A percentile compares a stretch with the other conserved stretches of the same genome.
These are phyloP conservation scores for Miniopterus natalensis DNA, from an alignment of 2,113 vertebrate species.

Conservation along the genomic window DNA sequence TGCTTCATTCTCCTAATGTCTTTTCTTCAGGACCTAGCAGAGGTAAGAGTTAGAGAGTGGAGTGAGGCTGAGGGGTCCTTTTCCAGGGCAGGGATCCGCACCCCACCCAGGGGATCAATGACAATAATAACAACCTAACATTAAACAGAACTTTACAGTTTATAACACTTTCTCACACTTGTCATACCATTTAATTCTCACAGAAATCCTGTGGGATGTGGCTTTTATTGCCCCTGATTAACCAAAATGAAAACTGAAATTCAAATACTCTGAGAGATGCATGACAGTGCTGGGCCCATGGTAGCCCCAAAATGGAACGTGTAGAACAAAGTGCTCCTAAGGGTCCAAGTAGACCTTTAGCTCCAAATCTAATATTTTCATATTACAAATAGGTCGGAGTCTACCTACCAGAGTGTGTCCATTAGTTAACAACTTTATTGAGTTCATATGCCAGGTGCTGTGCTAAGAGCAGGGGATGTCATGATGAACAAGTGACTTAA, in stretches of 20 bases:
- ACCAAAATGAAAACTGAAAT: constrained; percentile 59
- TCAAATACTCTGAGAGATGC: constrained; percentile 25
- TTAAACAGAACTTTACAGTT: constrained; percentile 37
- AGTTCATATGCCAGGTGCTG: background rate
- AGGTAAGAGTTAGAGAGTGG: background rate
- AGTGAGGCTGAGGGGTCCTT: background rate
- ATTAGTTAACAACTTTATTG: constrained; percentile 19
- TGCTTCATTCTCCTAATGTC: constrained; percentile 37
- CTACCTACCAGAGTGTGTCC: background rate
- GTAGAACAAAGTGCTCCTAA: background rate
- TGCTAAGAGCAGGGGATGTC: background rate
- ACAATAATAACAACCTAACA: constrained; percentile 41
- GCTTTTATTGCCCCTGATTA: constrained; percentile 51
- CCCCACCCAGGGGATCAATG: background rate
- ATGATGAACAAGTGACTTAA: background rate
- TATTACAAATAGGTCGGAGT: constrained; percentile 32
- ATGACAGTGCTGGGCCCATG: background rate
- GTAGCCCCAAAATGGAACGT: background rate
- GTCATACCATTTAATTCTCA: constrained; percentile 51
- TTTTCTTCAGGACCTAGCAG: constrained; percentile 7
- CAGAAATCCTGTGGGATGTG: background rate
- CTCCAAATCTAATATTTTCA: constrained; percentile 16
- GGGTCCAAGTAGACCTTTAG: background rate
- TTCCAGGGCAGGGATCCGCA: background rate
- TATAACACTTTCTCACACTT: constrained; percentile 31